phyloP scores from a whole-genome alignment of 1,140 invertebrate species.

The Daktulosphaira vitifoliae region DNA sequence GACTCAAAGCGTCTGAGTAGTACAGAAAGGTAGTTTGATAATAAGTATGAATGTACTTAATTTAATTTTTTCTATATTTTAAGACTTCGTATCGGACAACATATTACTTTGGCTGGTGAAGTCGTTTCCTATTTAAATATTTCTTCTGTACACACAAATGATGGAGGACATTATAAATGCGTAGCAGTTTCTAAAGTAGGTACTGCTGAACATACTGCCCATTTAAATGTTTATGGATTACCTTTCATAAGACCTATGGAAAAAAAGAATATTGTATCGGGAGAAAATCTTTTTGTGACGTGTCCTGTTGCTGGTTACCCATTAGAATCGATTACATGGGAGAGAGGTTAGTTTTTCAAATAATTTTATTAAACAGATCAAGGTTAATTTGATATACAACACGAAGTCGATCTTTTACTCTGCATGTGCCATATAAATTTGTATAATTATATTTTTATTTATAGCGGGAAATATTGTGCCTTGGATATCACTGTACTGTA shows the following conservation, averaged over 20 bases:
- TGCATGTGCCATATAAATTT: too few relatives aligned
- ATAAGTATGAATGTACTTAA: neutral
- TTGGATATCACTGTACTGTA: too few relatives aligned
- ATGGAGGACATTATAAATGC: slow-evolving; percentile 88
- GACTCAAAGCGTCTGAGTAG: slow-evolving; percentile 77
- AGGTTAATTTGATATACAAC: too few relatives aligned
- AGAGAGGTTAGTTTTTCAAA: slow-evolving; percentile 52
- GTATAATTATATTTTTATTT: slow-evolving; percentile 30
- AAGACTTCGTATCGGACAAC: slow-evolving; percentile 72
- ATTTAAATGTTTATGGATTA: slow-evolving; percentile 84
- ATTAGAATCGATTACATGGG: slow-evolving; percentile 87
- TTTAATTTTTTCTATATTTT: slow-evolving; percentile 25
- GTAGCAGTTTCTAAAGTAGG: slow-evolving; percentile 87
- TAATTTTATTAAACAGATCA: neutral
- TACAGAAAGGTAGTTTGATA: slow-evolving; percentile 55
- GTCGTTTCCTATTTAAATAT: slow-evolving; percentile 91
- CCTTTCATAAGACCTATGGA: slow-evolving; percentile 85
- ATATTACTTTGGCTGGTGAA: slow-evolving; percentile 78
- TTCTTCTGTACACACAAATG: slow-evolving; percentile 80
- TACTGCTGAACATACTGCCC: slow-evolving; percentile 71
- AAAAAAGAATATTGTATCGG: slow-evolving; percentile 88
- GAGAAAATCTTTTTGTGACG: slow-evolving; percentile 75
- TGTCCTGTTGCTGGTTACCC: slow-evolving; percentile 93
- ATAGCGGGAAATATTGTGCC: neutral
- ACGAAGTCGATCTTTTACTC: too few relatives aligned